Evolutionary conservation across 2,113 vertebrate species (phyloP).

Genomic region (Dicrurus megarhynchus): DNA sequence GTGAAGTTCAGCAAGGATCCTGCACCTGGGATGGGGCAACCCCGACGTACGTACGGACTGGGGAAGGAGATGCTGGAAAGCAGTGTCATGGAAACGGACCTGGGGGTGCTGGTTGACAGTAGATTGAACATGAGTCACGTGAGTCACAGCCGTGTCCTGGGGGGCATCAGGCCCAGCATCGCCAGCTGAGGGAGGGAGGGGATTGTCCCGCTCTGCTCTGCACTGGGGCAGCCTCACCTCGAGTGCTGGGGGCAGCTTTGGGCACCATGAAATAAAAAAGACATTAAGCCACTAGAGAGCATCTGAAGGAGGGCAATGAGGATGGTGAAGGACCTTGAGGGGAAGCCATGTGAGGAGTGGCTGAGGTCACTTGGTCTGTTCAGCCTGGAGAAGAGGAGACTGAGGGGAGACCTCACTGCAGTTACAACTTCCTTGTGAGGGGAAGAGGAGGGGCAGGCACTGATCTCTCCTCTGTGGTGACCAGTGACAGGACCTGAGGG

Average conservation of each 20-base stretch:
- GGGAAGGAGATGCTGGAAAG: neutral
- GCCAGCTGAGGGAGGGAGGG: neutral
- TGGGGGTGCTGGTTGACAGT: neutral
- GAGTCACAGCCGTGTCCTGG: neutral
- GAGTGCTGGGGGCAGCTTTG: neutral
- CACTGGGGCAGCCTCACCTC: neutral
- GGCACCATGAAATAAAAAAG: neutral
- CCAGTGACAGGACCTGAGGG: rapidly evolving
- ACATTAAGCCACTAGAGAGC: neutral
- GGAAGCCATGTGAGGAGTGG: rapidly evolving
- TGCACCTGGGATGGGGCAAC: neutral
- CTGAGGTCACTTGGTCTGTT: neutral
- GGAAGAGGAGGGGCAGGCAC: neutral
- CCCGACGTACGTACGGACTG: rapidly evolving
- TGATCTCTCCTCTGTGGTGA: neutral
- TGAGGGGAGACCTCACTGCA: neutral
- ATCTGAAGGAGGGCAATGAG: neutral
- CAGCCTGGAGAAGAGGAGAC: neutral
- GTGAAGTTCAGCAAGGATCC: neutral
- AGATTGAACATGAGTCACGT: neutral
- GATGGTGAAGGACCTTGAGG: neutral
- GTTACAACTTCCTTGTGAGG: neutral
- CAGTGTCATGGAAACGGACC: neutral
- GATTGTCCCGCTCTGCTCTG: neutral
- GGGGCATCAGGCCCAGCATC: neutral